These are phyloP conservation scores for Venturia canescens DNA, from an alignment of 1,140 invertebrate species.

Conservation along the genomic window DNA sequence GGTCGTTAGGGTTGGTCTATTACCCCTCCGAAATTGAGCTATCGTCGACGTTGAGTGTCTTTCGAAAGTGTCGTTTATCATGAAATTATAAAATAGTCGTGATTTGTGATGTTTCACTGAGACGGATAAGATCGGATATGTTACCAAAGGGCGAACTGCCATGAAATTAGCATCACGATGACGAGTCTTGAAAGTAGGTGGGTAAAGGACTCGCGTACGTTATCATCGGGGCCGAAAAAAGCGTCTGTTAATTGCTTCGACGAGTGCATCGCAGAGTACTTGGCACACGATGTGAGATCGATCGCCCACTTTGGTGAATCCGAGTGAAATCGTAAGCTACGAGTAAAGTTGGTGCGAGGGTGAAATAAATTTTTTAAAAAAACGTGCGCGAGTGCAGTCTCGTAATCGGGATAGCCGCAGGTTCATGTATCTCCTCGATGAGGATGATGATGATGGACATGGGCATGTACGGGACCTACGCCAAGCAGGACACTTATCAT, in stretches of 20 bases:
- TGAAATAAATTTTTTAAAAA: not conserved
- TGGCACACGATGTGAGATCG: not conserved
- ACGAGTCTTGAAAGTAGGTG: not conserved
- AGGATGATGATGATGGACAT: constrained; percentile 85
- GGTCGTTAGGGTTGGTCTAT: not conserved
- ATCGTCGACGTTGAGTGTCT: constrained; percentile 10
- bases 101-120: not conserved
- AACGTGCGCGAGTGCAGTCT: constrained; percentile 10
- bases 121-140: not conserved
- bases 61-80: not conserved
- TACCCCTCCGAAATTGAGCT: not conserved
- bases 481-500: constrained; percentile 77
- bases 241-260: not conserved
- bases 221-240: not conserved
- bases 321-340: not conserved
- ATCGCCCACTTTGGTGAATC: not conserved
- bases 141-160: not conserved
- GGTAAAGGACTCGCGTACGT: not conserved
- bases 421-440: constrained; percentile 53
- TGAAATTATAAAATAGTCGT: not conserved
- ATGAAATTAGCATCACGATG: constrained; percentile 1
- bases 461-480: constrained; percentile 83
- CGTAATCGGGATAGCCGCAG: constrained; percentile 31
- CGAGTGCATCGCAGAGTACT: not conserved
- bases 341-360: not conserved